Base-by-base conservation (phyloP, 2,888 invertebrate genomes). In the Catocala nupta region DNA sequence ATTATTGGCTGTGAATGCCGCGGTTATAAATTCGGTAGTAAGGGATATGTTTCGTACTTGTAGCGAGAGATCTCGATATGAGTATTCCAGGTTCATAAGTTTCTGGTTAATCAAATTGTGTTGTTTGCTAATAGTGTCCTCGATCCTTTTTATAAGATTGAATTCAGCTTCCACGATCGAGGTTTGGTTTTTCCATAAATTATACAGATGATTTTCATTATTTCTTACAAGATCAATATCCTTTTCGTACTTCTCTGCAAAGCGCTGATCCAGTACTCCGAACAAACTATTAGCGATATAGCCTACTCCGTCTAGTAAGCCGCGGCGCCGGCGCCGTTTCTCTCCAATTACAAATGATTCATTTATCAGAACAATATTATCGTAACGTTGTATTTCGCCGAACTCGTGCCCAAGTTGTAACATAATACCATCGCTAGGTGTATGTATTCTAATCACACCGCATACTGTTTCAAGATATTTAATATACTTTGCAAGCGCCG, bases 241-340 rank as follows among this genome's bases (percentile, higher is more conserved):
- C n/a, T 58, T 45, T 16, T 60, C 52, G 45, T 70, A 70, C 47
- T 59, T 45, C 25, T 68, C 60, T 2, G 70, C 68, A 16, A 68
- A 68, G 16, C 49, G 54, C 13, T 61, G 54, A 49, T 72, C 70
- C 9, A 72, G 43, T 0, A 72, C 64, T 11, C 70, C 70, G 39
- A 73, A 73, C 12, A 73, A 48, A 12, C 54, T 60, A 25, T 68
- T 68, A 0, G 68, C 72, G 4, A 72, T 5, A 42, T 70, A 62
- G 11, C 70, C 68, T 1, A 72, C 53, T 16, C n/a, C n/a, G n/a
- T n/a, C n/a, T n/a, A n/a, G n/a, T n/a, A n/a, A n/a, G n/a, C n/a
- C n/a, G n/a, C n/a, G n/a, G n/a, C 68, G 60, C 48, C 59, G 49
- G 3, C 33, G 55, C 5, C 59, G 36, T 8, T 36, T 52, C 7